Percentiles rank a stretch among this genome's conserved stretches.
phyloP scores from a whole-genome alignment of 2,888 invertebrate species.

The Spilosoma lubricipeda region DNA sequence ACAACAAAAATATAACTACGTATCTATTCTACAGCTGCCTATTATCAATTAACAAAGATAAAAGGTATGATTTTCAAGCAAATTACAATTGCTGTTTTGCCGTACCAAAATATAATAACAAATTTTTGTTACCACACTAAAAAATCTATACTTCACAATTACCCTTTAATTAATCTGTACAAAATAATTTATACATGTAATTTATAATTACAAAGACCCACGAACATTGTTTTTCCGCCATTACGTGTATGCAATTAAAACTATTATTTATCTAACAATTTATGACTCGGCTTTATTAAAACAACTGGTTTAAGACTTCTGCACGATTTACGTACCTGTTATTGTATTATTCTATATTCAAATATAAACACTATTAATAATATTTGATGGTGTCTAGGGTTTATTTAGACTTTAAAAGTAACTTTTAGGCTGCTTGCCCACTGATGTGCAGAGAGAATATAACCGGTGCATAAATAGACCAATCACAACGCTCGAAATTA shows the following conservation, averaged over 20 bases:
- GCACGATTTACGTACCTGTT: background rate
- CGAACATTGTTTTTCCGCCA: background rate
- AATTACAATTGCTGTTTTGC: background rate
- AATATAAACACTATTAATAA: background rate
- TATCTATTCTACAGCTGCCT: no score
- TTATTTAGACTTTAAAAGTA: background rate
- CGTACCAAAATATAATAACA: background rate
- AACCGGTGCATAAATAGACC: no score
- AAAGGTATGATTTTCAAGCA: background rate
- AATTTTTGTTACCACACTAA: background rate
- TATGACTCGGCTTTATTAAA: background rate
- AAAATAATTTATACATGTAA: slow-evolving; percentile 5
- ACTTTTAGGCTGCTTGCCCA: no score
- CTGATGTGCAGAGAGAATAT: no score
- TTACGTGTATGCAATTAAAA: background rate
- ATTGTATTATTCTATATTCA: background rate
- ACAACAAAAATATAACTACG: no score
- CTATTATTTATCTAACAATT: background rate
- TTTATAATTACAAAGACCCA: slow-evolving; percentile 1
- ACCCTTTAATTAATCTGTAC: slow-evolving; percentile 1
- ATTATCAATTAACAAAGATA: background rate
- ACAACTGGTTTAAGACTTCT: slow-evolving; percentile 1
- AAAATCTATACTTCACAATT: background rate
- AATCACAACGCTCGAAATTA: no score
- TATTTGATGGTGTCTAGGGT: background rate